Evolutionary conservation across 2,113 vertebrate species (phyloP), one percentile per base, ranked within the genome.

Genomic region (Corapipo altera): DNA sequence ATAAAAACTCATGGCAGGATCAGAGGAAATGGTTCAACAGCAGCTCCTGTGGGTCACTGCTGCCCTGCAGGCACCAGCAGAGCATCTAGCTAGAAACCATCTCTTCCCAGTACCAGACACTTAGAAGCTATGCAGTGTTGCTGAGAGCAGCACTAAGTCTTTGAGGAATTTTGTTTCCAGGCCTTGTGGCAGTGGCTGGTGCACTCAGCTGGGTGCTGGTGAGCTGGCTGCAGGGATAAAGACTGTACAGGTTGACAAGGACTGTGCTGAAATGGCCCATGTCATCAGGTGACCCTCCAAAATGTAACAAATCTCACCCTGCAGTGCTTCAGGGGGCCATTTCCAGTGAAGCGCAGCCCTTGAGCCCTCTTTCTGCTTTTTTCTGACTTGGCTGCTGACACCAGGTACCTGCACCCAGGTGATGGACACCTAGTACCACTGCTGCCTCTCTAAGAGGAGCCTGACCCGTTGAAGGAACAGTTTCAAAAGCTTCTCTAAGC

Each of bases 291-390:
- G 28, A 83, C 9, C 32, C 58, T 64, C 27, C 1, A 6, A 75
- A 33, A 62, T 5, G 12, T 80, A 75, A n/a, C 16, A 67, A 49
- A 71, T 21, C 13, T 71, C 9, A 3, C n/a, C n/a, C 32, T 35
- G 13, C 0, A 1, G 8, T 75, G 35, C 52, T 79, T 24, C 2
- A 1, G 12, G 28, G 20, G 30, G 11, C 11, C 1, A 1, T 72
- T 70, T 51, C 59, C 62, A 35, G 28, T 28, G n/a, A 69, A 79
- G 39, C 14, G 37, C 22, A 9, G 6, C 7, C 22, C 12, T 5
- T 2, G 0, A 76, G 8, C n/a, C 32, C 14, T 79, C 46, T 49
- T 64, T 39, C 72, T 64, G 24, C n/a, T n/a, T 2, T 30, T 55
- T 55, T 33, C 55, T 35, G 71, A 44, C 20, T 30, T 1, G 4